These are phyloP conservation scores for Xestoiulus laeticollis DNA, from an alignment of 2,888 invertebrate species.

Conservation along the genomic window DNA sequence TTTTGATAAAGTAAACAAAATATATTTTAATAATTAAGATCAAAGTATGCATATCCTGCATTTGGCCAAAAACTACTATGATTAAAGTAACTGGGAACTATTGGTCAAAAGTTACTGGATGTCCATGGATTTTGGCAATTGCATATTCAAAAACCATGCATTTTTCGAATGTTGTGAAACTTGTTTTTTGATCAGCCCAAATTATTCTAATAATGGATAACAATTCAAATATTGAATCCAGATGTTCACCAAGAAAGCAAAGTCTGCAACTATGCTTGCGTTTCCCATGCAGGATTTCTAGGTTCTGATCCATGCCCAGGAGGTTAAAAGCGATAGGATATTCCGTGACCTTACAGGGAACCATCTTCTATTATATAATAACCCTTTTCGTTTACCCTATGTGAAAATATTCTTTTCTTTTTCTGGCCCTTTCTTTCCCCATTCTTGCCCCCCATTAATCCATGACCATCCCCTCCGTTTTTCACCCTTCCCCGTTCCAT, in stretches of 20 bases:
- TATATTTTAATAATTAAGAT: too few species aligned
- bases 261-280: background rate
- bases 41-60: too few species aligned
- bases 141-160: too few species aligned
- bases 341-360: slow-evolving; percentile 31
- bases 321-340: slow-evolving; percentile 38
- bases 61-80: too few species aligned
- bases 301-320: background rate
- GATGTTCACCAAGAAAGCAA: background rate
- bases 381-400: slow-evolving; percentile 40
- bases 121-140: too few species aligned
- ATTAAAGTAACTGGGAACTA: too few species aligned
- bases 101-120: too few species aligned
- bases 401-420: slow-evolving; percentile 41
- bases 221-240: background rate
- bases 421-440: slow-evolving; percentile 29
- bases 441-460: slow-evolving; percentile 43
- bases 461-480: slow-evolving; percentile 40
- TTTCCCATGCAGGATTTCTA: slow-evolving; percentile 12
- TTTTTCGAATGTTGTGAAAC: background rate
- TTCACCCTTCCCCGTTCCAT: slow-evolving; percentile 38
- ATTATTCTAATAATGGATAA: background rate
- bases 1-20: too few species aligned
- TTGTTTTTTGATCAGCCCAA: background rate
- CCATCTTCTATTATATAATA: slow-evolving; percentile 21